These are phyloP conservation scores for Enteromius fasciolatus DNA, from an alignment of 2,797 vertebrate species.

Conservation along the genomic window DNA sequence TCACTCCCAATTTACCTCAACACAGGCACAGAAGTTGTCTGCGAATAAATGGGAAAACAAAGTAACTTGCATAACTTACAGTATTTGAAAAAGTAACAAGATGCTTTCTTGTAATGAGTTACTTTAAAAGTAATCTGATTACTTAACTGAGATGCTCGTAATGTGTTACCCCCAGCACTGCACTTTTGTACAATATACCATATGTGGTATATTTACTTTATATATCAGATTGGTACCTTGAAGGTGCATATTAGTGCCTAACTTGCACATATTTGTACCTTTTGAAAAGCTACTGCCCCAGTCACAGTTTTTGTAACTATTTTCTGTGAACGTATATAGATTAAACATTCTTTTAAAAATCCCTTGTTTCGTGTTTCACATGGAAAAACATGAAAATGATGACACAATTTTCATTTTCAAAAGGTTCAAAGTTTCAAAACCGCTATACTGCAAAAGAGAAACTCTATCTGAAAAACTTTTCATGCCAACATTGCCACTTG, in stretches of 20 bases:
- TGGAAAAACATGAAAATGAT: not conserved
- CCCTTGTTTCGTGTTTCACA: not conserved
- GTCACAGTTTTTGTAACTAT: not conserved
- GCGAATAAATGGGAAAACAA: not conserved
- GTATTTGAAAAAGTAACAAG: too few species aligned
- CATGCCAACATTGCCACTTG: slow-evolving; percentile 57
- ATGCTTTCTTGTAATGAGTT: not conserved
- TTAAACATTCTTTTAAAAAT: not conserved
- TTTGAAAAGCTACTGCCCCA: not conserved
- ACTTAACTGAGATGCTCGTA: not conserved
- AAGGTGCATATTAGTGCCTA: not conserved
- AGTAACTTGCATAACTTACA: not conserved
- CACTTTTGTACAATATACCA: not conserved
- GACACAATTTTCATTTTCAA: not conserved
- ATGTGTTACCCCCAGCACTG: not conserved
- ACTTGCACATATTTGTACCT: not conserved
- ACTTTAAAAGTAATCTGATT: not conserved
- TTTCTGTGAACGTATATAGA: not conserved
- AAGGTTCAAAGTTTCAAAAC: too few species aligned
- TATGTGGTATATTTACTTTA: not conserved
- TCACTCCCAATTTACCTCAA: not conserved
- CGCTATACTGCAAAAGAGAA: too few species aligned
- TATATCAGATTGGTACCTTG: not conserved
- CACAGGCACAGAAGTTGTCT: not conserved
- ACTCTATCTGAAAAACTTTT: slow-evolving; percentile 41